phyloP scores from a whole-genome alignment of 2,888 invertebrate genomes.

The Mechanitis messenoides region DNA sequence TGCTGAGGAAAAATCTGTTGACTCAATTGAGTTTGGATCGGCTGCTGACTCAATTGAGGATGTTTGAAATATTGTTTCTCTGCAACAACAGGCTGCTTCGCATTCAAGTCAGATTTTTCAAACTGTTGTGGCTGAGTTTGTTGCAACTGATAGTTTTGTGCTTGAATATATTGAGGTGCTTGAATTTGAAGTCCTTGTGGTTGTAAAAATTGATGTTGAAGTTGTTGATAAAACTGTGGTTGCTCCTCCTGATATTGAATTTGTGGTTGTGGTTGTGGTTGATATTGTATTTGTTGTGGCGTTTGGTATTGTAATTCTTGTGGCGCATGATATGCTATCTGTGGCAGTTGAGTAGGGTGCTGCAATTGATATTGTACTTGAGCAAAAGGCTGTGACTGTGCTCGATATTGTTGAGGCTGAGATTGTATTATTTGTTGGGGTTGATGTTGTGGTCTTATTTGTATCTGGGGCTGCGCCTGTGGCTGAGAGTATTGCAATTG shows the following conservation, averaged over 20 bases:
- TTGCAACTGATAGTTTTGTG: constrained; percentile 23
- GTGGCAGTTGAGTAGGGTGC: constrained; percentile 23
- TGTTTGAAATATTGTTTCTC: constrained; percentile 19
- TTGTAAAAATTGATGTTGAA: constrained; percentile 19
- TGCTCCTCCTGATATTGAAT: constrained; percentile 12
- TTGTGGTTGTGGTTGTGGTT: constrained; percentile 18
- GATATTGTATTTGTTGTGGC: constrained; percentile 27
- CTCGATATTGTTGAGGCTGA: constrained; percentile 27
- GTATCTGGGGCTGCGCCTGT: constrained; percentile 19
- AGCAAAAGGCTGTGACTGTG: constrained; percentile 20
- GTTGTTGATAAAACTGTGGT: constrained; percentile 19
- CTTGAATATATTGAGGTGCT: constrained; percentile 26
- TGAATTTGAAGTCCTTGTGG: constrained; percentile 22
- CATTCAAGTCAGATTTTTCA: constrained; percentile 14
- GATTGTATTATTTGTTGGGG: constrained; percentile 21
- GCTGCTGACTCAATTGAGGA: constrained; percentile 14
- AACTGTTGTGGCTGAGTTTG: constrained; percentile 24
- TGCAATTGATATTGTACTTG: constrained; percentile 33
- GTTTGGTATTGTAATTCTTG: constrained; percentile 22
- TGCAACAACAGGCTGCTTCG: constrained; percentile 10
- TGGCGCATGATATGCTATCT: constrained; percentile 23
- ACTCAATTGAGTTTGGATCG: constrained; percentile 12
- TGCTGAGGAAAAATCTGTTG: constrained; percentile 17
- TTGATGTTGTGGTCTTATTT: constrained; percentile 20
- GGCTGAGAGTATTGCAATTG: constrained; percentile 24